phyloP scores from a whole-genome alignment of 2,888 invertebrate species.

The Dasypolia templi region DNA sequence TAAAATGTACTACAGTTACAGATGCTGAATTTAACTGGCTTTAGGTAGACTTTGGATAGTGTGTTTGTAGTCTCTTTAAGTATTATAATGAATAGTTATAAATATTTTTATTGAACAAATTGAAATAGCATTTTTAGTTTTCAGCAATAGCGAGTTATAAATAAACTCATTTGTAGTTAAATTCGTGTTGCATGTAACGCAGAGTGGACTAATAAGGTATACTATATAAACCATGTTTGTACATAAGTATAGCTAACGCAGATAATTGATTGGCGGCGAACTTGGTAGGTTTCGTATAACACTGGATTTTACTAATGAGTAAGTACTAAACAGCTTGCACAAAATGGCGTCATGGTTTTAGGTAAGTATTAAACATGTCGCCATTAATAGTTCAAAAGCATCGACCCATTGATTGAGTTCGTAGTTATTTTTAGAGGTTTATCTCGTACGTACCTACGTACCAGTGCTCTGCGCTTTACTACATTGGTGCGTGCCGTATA shows the following conservation, averaged over 20 bases:
- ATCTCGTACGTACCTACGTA: neutral
- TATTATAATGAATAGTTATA: neutral
- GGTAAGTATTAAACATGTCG: neutral
- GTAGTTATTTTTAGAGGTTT: too few relatives aligned
- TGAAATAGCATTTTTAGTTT: neutral
- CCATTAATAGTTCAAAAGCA: neutral
- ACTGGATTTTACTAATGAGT: conserved; percentile 25
- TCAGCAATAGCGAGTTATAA: neutral
- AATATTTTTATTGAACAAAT: neutral
- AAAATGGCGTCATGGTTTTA: neutral
- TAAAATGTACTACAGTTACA: conserved; percentile 3
- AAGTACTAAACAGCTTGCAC: conserved; percentile 1
- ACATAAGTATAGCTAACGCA: conserved; percentile 14
- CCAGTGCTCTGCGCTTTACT: neutral
- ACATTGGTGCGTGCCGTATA: neutral
- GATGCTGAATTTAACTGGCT: conserved; percentile 4
- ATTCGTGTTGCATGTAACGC: neutral
- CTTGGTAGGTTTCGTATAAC: conserved; percentile 13
- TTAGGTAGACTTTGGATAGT: neutral
- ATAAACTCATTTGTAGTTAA: conserved; percentile 2
- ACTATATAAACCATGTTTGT: neutral
- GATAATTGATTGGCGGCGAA: conserved; percentile 31
- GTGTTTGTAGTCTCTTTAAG: neutral
- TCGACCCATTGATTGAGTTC: neutral
- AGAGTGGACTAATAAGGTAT: neutral